Evolutionary conservation across 2,113 vertebrate species (phyloP), one percentile per base, ranked within the genome.

Genomic region (Eptesicus fuscus): DNA sequence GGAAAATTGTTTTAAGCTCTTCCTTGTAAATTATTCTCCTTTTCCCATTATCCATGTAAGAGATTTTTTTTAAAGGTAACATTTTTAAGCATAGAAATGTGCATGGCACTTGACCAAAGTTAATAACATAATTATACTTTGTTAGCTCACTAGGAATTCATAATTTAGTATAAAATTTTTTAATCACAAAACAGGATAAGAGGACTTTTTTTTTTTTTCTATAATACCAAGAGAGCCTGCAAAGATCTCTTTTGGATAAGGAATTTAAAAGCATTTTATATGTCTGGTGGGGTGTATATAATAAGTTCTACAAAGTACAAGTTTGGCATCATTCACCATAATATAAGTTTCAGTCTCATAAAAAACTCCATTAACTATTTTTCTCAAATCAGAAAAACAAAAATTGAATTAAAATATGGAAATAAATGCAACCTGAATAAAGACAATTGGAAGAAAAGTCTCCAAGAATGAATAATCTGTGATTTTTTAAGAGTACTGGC

Each of bases 341-440:
- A 83, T n/a, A 56, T 56, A 87, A 94, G 37, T 51, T 70, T 92
- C 42, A 76, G 14, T 83, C 14, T 80, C 73, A 90, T 73, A 82
- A 71, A 90, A 28, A 93, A 88, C 23, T 95, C 18, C 16, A 83
- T 51, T 13, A 65, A 83, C 14, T 90, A 32, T 92, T 92, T 94
- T 96, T 47, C 35, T 82, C 40, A 91, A 96, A 47, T 67, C 47
- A 91, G 12, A 80, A 90, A 93, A 94, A 69, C 8, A 74, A 92
- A 90, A 59, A 37, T 9, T 92, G 28, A 70, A 53, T 73, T 80
- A 42, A 92, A 78, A 83, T n/a, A 47, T 47, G 7, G 92, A 87
- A 90, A 85, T 42, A 51, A 90, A 77, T 82, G n/a, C n/a, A 93
- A 73, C 3, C n/a, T 78, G 76, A 94, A 69, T 49, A 89, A 44